Base-by-base conservation (phyloP, 1,140 invertebrate genomes). In the Zaprionus inermis region DNA sequence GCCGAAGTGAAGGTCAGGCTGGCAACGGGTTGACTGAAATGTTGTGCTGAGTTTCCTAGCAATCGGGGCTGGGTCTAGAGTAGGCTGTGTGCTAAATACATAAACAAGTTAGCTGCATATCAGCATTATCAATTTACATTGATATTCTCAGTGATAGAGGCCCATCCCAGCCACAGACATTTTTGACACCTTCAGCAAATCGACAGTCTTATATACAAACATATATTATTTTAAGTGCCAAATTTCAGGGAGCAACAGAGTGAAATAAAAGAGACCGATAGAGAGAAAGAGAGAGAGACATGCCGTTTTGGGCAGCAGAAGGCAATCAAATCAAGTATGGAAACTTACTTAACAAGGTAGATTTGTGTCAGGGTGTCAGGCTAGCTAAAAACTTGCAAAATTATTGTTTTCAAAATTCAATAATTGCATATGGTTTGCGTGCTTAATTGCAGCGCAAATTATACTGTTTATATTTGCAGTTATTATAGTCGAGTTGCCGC, bases 21-120 rank as follows among this genome's bases (percentile, higher is more conserved):
- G 36, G 20, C 61, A 71, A 16, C 18, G 34, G 7, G 20, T 20
- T 9, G 22, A 20, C 34, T 58, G 22, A 4, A 4, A 52, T 20
- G 18, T 58, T 41, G 51, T 38, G 49, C 36, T 38, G 20, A 11
- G 36, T 41, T 55, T 20, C 55, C 61, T 38, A 46, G 52, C 14
- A 38, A 22, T 64, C 44, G 7, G 5, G 14, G 6, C 14, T n/a
- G n/a, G n/a, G n/a, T n/a, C n/a, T n/a, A n/a, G 14, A 32, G 18
- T 38, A 71, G 51, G 20, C 22, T 34, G 24, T n/a, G 22, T 59
- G 63, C 34, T 66, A 44, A 67, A 59, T 59, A 72, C 52, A 57
- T 67, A 20, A 46, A 46, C 30, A 51, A 49, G 36, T 67, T 36
- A 41, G 0, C 0, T 24, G 14, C 9, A 49, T 16, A 66, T 56